Percentiles rank a stretch among this genome's conserved stretches.
These are phyloP conservation scores for Spicauda simplicius DNA, from an alignment of 2,888 invertebrate genomes.

Conservation along the genomic window DNA sequence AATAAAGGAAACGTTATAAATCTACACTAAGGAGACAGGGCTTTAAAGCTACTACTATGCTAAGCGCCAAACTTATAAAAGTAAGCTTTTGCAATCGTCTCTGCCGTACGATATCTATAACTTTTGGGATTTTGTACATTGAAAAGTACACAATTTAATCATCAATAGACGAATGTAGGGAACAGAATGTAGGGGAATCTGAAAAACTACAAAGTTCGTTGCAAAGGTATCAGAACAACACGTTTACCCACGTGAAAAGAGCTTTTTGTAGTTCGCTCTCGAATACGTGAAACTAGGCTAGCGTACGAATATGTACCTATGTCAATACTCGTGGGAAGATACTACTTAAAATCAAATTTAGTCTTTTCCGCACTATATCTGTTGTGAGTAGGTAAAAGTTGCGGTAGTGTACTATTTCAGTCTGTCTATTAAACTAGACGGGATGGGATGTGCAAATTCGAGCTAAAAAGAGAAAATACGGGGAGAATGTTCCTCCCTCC, in stretches of 20 bases:
- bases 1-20: too few species aligned
- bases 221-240: background rate
- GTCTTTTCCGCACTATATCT: background rate
- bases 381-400: background rate
- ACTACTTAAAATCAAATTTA: background rate
- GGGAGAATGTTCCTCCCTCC: slow-evolving; percentile 39
- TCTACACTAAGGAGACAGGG: too few species aligned
- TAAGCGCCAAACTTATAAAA: too few species aligned
- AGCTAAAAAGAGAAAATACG: slow-evolving; percentile 62
- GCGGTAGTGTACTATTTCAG: slow-evolving; percentile 46
- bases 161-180: too few species aligned
- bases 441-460: slow-evolving; percentile 58
- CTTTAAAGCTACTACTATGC: too few species aligned
- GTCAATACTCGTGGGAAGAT: background rate
- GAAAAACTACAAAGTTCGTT: too few species aligned
- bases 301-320: background rate
- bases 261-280: slow-evolving; percentile 1
- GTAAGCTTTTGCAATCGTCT: too few species aligned
- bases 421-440: slow-evolving; percentile 67
- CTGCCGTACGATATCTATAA: too few species aligned
- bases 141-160: too few species aligned
- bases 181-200: too few species aligned
- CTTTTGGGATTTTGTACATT: too few species aligned
- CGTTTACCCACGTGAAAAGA: slow-evolving; percentile 3
- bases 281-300: slow-evolving; percentile 4